Conservation (phyloP, 2,113 vertebrate genomes). For the Hypocryptadius cinnamomeus region DNA sequence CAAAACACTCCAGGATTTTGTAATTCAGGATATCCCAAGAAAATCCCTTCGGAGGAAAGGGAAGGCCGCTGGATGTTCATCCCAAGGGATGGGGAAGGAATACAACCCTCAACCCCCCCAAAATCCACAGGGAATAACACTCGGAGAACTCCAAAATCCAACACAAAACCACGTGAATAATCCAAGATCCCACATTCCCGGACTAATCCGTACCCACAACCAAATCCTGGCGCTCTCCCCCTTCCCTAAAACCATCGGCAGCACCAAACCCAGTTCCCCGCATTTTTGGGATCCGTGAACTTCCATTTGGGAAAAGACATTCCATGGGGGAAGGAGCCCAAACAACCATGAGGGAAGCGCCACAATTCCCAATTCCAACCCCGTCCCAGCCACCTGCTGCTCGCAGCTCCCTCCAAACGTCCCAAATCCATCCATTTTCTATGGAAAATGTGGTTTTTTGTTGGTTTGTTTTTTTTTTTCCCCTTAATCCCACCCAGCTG, state of each 20-base stretch:
- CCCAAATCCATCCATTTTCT: neutral
- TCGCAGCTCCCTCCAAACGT: neutral
- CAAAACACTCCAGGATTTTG: neutral
- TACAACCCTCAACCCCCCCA: fast-evolving
- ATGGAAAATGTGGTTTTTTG: neutral
- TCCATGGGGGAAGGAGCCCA: neutral
- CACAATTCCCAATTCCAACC: neutral
- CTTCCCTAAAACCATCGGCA: fast-evolving
- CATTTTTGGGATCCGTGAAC: neutral
- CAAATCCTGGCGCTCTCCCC: neutral
- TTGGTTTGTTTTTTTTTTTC: fast-evolving
- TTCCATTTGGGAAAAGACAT: neutral
- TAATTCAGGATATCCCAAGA: neutral
- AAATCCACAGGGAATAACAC: fast-evolving
- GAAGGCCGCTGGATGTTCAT: fast-evolving
- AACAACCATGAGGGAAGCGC: neutral
- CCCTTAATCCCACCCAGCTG: neutral
- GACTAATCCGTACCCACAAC: neutral
- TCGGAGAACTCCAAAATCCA: fast-evolving
- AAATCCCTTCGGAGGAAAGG: neutral
- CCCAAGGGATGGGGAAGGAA: neutral
- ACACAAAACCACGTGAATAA: fast-evolving
- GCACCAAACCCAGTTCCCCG: no score
- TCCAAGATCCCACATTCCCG: neutral
- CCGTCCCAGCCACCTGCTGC: conserved; percentile 15